Percentiles rank a stretch among this genome's conserved stretches.
Conservation (phyloP, 2,797 vertebrate species). For the Galago senegalensis region DNA sequence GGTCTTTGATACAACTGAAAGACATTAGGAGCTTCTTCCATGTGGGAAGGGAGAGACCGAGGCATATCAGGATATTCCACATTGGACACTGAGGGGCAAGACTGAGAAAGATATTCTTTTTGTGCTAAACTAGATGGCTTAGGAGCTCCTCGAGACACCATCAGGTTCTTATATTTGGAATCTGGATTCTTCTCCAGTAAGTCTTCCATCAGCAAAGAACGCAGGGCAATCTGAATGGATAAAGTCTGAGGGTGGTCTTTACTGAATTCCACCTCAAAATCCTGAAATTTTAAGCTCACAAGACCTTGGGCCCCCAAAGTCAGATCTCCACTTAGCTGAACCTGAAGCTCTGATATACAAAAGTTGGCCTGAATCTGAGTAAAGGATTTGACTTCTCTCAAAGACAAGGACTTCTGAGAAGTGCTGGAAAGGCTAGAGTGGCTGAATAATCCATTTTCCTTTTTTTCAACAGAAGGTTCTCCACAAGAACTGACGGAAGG, state of each 20-base stretch:
- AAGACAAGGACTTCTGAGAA: slow-evolving; percentile 88
- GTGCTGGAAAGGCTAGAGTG: slow-evolving; percentile 91
- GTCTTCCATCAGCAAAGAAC: slow-evolving; percentile 98
- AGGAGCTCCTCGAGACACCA: slow-evolving; percentile 97
- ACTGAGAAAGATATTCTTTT: slow-evolving; percentile 98
- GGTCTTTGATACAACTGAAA: slow-evolving; percentile 98
- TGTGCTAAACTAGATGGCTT: slow-evolving; percentile 95
- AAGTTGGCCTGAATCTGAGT: slow-evolving; percentile 96
- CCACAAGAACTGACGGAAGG: slow-evolving; percentile 89
- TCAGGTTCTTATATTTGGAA: slow-evolving; percentile 97
- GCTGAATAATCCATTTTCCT: slow-evolving; percentile 94
- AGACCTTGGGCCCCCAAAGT: slow-evolving; percentile 96
- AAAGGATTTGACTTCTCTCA: slow-evolving; percentile 91
- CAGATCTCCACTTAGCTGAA: slow-evolving; percentile 96
- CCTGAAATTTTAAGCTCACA: slow-evolving; percentile 97
- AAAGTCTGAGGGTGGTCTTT: slow-evolving; percentile 96
- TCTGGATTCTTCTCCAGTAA: slow-evolving; percentile 96
- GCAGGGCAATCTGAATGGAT: slow-evolving; percentile 95
- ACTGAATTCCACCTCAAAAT: slow-evolving; percentile 96
- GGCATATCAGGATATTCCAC: slow-evolving; percentile 97
- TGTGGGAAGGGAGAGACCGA: slow-evolving; percentile 96
- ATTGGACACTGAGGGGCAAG: slow-evolving; percentile 95
- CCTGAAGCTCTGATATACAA: slow-evolving; percentile 95
- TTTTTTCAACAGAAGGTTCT: slow-evolving; percentile 90
- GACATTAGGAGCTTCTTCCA: slow-evolving; percentile 98